Evolutionary conservation across 2,888 invertebrate species (phyloP).

Genomic region (Drosophila setosimentum): DNA sequence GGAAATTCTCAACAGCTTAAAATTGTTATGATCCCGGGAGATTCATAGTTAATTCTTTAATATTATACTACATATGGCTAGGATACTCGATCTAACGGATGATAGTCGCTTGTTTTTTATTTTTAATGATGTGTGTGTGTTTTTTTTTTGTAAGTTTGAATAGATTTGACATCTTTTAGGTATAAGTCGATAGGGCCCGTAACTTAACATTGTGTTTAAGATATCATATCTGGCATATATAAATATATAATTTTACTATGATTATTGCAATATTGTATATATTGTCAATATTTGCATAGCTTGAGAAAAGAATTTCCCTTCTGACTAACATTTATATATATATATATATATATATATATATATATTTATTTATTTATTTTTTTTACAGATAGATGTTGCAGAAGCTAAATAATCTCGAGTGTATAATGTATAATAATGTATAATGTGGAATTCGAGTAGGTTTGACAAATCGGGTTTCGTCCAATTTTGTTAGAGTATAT

Average conservation of each 20-base stretch:
- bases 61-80: not conserved
- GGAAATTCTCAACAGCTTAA: not conserved
- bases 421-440: not conserved
- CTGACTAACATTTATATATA: not conserved
- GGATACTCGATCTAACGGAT: too few species aligned
- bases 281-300: not conserved
- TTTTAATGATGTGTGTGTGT: too few species aligned
- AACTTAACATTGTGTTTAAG: not conserved
- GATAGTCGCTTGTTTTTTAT: too few species aligned
- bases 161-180: not conserved
- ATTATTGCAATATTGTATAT: not conserved
- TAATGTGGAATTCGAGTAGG: too few species aligned
- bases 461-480: not conserved
- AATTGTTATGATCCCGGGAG: not conserved
- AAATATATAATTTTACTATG: not conserved
- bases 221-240: not conserved
- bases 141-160: not conserved
- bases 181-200: not conserved
- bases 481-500: constrained; percentile 12
- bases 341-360: too few species aligned
- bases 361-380: too few species aligned
- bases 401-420: not conserved
- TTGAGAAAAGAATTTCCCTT: not conserved
- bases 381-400: not conserved
- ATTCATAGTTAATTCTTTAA: too few species aligned